These are phyloP conservation scores for Leuciscus waleckii DNA, from an alignment of 2,797 vertebrate species.

Conservation along the genomic window DNA sequence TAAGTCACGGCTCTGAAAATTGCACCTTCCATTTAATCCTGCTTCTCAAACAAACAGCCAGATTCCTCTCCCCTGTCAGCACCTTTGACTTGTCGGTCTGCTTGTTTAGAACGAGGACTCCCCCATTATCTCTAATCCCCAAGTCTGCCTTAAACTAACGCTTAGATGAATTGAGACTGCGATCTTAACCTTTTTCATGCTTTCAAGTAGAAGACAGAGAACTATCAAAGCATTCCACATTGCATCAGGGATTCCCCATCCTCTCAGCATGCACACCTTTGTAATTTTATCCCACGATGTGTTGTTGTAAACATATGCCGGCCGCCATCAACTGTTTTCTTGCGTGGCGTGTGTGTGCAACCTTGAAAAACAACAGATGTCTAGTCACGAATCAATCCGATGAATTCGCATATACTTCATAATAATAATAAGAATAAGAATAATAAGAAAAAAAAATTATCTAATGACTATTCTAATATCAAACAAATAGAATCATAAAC, in stretches of 20 bases:
- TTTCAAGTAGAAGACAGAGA: conserved; percentile 69
- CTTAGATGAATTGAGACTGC: conserved; percentile 87
- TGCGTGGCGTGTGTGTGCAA: conserved; percentile 48
- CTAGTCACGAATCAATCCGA: conserved; percentile 10
- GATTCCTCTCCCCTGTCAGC: conserved; percentile 79
- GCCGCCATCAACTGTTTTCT: conserved; percentile 44
- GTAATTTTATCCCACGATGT: conserved; percentile 56
- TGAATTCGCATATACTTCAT: neutral
- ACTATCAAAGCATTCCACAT: conserved; percentile 84
- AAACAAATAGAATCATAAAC: conserved; percentile 20
- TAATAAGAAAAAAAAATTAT: neutral
- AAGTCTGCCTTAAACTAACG: conserved; percentile 88
- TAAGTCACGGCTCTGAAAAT: conserved; percentile 88
- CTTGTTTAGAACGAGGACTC: conserved; percentile 87
- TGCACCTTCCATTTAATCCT: conserved; percentile 87
- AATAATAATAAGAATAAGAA: neutral
- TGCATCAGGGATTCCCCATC: conserved; percentile 72
- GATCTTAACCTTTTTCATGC: conserved; percentile 89
- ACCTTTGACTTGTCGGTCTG: conserved; percentile 88
- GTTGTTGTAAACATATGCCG: conserved; percentile 47
- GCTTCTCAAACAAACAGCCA: conserved; percentile 94
- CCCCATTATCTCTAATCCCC: conserved; percentile 90
- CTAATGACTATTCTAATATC: conserved; percentile 37
- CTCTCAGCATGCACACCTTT: conserved; percentile 58
- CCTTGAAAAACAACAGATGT: conserved; percentile 39